These are phyloP conservation scores for Daubentonia madagascariensis DNA, from an alignment of 2,113 vertebrate species.

Conservation along the genomic window DNA sequence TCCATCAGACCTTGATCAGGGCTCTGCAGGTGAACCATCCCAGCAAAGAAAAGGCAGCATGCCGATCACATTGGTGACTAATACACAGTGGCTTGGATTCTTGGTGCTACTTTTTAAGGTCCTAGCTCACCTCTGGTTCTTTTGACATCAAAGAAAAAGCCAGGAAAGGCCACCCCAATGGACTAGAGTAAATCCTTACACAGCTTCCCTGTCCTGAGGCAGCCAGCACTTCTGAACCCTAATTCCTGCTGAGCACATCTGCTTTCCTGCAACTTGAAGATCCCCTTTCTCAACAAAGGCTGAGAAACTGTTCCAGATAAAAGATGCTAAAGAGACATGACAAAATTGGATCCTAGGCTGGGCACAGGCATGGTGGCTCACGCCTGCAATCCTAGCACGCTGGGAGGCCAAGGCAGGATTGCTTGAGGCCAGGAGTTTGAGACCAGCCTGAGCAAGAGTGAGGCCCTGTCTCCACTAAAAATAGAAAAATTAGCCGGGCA, in stretches of 20 bases:
- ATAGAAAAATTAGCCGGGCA: too few species aligned
- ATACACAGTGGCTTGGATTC: background rate
- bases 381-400: too few species aligned
- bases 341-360: too few species aligned
- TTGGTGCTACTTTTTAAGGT: background rate
- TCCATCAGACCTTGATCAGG: background rate
- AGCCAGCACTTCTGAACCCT: background rate
- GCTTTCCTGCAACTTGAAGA: background rate
- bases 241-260: background rate
- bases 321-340: background rate
- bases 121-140: background rate
- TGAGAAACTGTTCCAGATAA: background rate
- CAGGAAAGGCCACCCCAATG: background rate
- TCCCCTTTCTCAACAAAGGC: background rate
- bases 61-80: background rate
- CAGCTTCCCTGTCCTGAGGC: background rate
- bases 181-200: background rate
- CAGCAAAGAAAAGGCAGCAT: accelerated
- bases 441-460: too few species aligned
- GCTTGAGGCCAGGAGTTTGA: too few species aligned
- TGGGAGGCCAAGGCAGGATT: too few species aligned
- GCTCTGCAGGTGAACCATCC: accelerated
- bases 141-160: background rate
- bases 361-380: too few species aligned
- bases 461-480: too few species aligned